These are phyloP conservation scores for Malurus melanocephalus DNA, from an alignment of 2,113 vertebrate species.

Conservation along the genomic window DNA sequence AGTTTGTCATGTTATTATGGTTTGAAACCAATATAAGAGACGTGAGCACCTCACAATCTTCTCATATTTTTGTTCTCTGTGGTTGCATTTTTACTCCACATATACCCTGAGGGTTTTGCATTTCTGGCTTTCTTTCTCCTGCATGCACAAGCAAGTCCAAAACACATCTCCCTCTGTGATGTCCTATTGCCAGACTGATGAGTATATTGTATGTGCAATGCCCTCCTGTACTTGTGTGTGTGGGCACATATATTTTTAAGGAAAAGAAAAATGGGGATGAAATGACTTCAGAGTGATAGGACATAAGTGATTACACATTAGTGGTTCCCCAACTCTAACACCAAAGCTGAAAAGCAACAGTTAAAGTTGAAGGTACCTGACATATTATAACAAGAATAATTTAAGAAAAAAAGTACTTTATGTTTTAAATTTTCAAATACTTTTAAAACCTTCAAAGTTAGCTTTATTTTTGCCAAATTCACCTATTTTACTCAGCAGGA, in stretches of 20 bases:
- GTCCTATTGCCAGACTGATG: not conserved
- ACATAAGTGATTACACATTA: not conserved
- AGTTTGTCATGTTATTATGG: not conserved
- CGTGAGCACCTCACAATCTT: not conserved
- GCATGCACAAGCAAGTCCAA: not conserved
- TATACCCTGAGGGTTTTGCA: not conserved
- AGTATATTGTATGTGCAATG: not conserved
- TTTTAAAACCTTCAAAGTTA: not conserved
- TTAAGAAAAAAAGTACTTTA: not conserved
- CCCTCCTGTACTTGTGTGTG: accelerated
- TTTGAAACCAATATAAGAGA: not conserved
- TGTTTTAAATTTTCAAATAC: not conserved
- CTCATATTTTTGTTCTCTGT: not conserved
- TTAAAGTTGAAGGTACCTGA: not conserved
- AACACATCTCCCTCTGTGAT: not conserved
- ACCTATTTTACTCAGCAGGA: not conserved
- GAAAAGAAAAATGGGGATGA: not conserved
- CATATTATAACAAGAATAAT: not conserved
- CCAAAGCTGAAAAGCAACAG: not conserved
- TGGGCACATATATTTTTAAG: not conserved
- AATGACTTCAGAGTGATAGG: not conserved
- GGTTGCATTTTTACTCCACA: not conserved
- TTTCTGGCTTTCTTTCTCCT: not conserved
- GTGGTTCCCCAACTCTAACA: not conserved
- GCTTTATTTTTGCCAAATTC: not conserved